Base-by-base conservation (phyloP, 1,140 invertebrate genomes). In the Drosophila subobscura region DNA sequence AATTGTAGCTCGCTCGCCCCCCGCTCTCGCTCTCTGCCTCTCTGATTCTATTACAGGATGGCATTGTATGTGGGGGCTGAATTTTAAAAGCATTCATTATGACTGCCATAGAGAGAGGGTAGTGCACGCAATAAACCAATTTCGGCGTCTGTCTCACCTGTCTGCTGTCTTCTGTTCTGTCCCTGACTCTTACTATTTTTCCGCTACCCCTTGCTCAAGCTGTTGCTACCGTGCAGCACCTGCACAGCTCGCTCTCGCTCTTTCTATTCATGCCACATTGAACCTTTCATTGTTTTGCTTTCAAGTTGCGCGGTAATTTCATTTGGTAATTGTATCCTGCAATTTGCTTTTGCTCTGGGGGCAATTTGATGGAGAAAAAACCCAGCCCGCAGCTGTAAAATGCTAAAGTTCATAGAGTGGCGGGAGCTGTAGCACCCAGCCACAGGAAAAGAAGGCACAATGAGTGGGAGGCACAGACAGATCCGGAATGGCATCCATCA, bases 81-180 rank as follows among this genome's bases (percentile, higher is more conserved):
- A 56, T 65, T 64, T 76, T 50, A 57, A 59, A 75, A 63, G 61
- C 55, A 27, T 76, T 68, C 51, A 58, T 65, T 85, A 72, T 85
- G 66, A 53, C 60, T 81, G 54, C 10, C 33, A 37, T 37, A 37
- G 33, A 37, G 55, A 52, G 23, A 54, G 57, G 45, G 20, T n/a
- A 58, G 40, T 54, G 67, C 79, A 84, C 76, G 76, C 79, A 64
- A 77, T 86, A 77, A 80, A 68, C 72, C 56, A 85, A 85, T 86
- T 86, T 85, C 33, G 33, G 53, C 47, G 50, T 68, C 50, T 47
- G 46, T 45, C 40, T 16, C 50, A 56, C 47, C 67, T 51, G 54
- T 54, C 49, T 25, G 44, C 29, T 16, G 7, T n/a, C 27, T 14
- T 7, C 16, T 27, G n/a, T n/a, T n/a, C n/a, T n/a, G 33, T 4